A percentile compares a stretch with the other conserved stretches of the same genome.
Evolutionary conservation across 2,888 invertebrate genomes (phyloP).

Genomic region (Standfussiana lucernea): DNA sequence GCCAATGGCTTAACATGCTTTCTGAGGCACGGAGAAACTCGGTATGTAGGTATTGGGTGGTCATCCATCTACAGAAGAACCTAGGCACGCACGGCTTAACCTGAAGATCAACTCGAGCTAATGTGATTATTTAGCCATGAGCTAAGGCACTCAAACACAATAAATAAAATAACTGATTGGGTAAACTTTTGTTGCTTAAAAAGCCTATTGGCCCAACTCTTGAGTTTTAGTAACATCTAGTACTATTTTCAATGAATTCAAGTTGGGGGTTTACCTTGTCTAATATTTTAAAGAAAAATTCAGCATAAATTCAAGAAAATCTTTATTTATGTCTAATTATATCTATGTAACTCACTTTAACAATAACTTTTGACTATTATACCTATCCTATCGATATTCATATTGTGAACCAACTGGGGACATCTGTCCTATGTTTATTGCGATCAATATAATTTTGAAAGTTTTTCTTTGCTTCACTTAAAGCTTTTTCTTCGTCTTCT

Average conservation of each 20-base stretch:
- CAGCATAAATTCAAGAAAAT: slow-evolving; percentile 14
- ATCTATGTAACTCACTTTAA: slow-evolving; percentile 34
- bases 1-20: background rate
- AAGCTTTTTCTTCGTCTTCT: slow-evolving; percentile 90
- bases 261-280: background rate
- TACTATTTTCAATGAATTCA: background rate
- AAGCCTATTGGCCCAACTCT: background rate
- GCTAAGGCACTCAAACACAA: background rate
- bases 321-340: slow-evolving; percentile 46
- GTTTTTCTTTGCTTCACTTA: slow-evolving; percentile 92
- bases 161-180: background rate
- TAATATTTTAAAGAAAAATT: background rate
- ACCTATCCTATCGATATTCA: slow-evolving; percentile 75
- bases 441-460: slow-evolving; percentile 91
- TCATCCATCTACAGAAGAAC: background rate
- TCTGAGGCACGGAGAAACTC: background rate
- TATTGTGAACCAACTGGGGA: slow-evolving; percentile 95
- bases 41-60: background rate
- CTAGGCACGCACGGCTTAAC: too few species aligned
- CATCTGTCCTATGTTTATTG: slow-evolving; percentile 93
- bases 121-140: background rate
- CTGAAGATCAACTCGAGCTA: background rate
- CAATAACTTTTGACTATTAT: slow-evolving; percentile 41
- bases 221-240: background rate
- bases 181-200: background rate